Evolutionary conservation across 2,888 invertebrate species (phyloP).

Genomic region (Serripes groenlandicus): DNA sequence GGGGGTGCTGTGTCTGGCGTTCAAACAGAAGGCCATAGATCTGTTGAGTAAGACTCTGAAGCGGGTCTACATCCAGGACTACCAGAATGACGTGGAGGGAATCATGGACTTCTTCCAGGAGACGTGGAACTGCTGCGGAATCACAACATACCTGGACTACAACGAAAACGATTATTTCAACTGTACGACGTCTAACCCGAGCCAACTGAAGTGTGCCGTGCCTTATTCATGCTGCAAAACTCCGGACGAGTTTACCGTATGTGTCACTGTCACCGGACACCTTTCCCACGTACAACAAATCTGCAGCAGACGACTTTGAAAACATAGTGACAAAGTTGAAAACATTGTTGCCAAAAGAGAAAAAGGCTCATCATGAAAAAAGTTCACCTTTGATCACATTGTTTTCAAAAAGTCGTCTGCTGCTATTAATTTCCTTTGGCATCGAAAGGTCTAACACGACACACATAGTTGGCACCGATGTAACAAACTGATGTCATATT

Average conservation of each 20-base stretch:
- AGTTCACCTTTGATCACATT: no score
- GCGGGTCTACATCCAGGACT: constrained; percentile 95
- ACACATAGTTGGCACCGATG: no score
- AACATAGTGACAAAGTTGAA: no score
- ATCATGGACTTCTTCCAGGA: constrained; percentile 98
- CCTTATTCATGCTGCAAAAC: constrained; percentile 95
- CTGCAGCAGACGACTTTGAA: no score
- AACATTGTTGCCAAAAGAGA: no score
- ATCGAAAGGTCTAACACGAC: no score
- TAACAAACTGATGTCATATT: no score
- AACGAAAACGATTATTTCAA: constrained; percentile 98
- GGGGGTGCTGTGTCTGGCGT: constrained; percentile 96
- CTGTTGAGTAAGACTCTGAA: constrained; percentile 93
- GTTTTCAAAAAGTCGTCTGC: no score
- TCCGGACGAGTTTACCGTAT: constrained; percentile 73
- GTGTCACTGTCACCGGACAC: no score
- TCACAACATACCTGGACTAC: constrained; percentile 98
- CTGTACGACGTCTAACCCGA: constrained; percentile 89
- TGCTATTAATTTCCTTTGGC: no score
- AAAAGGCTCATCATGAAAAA: no score
- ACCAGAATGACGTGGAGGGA: constrained; percentile 96
- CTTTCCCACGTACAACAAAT: no score
- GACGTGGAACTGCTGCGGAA: constrained; percentile 93
- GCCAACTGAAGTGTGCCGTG: constrained; percentile 91
- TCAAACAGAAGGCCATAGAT: constrained; percentile 95